A percentile compares a stretch with the other conserved stretches of the same genome.
Conservation (phyloP, 1,140 invertebrate species). For the Drosophila ironensis region DNA sequence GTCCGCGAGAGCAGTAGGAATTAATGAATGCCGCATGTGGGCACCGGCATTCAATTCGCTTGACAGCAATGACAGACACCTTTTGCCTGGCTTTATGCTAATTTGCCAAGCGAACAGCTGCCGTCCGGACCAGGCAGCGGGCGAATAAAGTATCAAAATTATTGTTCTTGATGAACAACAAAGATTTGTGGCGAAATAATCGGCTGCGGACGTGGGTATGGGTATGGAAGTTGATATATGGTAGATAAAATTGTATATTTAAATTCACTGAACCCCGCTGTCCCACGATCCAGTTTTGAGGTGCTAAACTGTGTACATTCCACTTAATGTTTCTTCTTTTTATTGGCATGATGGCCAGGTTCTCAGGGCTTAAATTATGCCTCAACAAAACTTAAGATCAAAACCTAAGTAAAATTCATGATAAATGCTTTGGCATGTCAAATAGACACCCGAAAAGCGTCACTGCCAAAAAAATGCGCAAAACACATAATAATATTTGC, state of each 20-base stretch:
- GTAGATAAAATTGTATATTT: conserved; percentile 2
- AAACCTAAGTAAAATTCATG: no score
- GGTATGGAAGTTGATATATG: not conserved
- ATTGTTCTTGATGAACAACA: conserved; percentile 34
- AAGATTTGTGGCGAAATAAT: conserved; percentile 47
- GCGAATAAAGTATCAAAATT: conserved; percentile 43
- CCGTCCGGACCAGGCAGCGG: no score
- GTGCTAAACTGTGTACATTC: conserved; percentile 6
- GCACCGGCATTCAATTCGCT: conserved; percentile 57
- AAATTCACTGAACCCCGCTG: conserved; percentile 25
- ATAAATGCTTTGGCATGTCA: no score
- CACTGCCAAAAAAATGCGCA: conserved; percentile 15
- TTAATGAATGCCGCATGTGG: conserved; percentile 72
- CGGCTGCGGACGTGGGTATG: conserved; percentile 12
- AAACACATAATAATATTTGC: conserved; percentile 18
- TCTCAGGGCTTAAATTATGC: no score
- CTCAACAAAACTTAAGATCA: no score
- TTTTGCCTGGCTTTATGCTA: conserved; percentile 61
- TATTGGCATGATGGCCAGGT: conserved; percentile 4
- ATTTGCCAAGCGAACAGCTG: conserved; percentile 60
- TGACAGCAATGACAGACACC: conserved; percentile 69
- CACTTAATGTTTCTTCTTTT: conserved; percentile 2
- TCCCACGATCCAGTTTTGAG: conserved; percentile 20
- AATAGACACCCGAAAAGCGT: not conserved
- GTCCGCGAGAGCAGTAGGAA: conserved; percentile 58